Evolutionary conservation across 2,888 invertebrate genomes (phyloP).

Genomic region (Tenthredo distinguenda): DNA sequence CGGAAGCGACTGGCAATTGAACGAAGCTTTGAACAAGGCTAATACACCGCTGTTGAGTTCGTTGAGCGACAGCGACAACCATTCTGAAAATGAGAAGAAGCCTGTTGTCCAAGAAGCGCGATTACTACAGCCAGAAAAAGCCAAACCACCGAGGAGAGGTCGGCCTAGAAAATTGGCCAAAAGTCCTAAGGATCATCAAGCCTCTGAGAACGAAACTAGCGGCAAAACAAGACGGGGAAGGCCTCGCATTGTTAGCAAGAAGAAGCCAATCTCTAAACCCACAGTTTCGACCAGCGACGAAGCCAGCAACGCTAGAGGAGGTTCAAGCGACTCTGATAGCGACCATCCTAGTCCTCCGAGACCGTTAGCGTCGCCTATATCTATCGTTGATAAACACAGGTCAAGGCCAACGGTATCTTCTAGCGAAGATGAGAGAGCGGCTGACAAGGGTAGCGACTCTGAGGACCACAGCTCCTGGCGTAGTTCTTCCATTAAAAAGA

Average conservation of each 20-base stretch:
- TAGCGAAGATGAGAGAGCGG: slow-evolving; percentile 69
- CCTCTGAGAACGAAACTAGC: slow-evolving; percentile 65
- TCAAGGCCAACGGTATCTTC: slow-evolving; percentile 67
- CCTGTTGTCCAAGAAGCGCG: slow-evolving; percentile 67
- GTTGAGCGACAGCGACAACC: slow-evolving; percentile 73
- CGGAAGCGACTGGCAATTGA: slow-evolving; percentile 71
- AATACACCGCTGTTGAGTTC: slow-evolving; percentile 78
- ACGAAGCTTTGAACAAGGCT: slow-evolving; percentile 76
- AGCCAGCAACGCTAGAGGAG: slow-evolving; percentile 69
- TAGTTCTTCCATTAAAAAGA: slow-evolving; percentile 66
- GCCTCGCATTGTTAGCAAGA: slow-evolving; percentile 66
- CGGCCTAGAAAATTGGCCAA: slow-evolving; percentile 79
- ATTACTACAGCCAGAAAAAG: slow-evolving; percentile 67
- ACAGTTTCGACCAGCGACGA: slow-evolving; percentile 76
- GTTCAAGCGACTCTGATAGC: slow-evolving; percentile 76
- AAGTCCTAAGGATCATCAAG: slow-evolving; percentile 69
- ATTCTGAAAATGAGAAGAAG: slow-evolving; percentile 75
- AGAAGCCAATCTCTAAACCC: slow-evolving; percentile 77
- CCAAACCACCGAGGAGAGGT: slow-evolving; percentile 79
- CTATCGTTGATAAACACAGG: slow-evolving; percentile 62
- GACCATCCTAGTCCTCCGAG: slow-evolving; percentile 60
- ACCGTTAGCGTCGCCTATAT: slow-evolving; percentile 59
- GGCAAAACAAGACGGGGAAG: slow-evolving; percentile 59
- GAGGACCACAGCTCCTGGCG: slow-evolving; percentile 69
- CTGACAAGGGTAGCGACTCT: slow-evolving; percentile 64